Conservation (phyloP, 2,888 invertebrate genomes). For the Baronia brevicornis region DNA sequence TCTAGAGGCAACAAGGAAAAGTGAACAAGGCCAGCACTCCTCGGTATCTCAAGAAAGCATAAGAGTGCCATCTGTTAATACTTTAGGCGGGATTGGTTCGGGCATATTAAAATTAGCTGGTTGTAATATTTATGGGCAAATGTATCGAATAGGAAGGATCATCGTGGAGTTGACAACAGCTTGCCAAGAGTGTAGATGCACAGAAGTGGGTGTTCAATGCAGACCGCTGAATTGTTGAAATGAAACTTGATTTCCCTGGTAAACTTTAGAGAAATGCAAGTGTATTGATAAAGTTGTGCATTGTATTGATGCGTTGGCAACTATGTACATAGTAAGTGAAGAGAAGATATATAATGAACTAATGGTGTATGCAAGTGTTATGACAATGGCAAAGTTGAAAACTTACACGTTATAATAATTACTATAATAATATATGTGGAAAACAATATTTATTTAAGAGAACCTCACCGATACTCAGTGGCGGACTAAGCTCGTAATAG, state of each 20-base stretch:
- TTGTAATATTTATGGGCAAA: constrained; percentile 92
- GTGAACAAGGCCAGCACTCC: constrained; percentile 23
- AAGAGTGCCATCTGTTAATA: constrained; percentile 26
- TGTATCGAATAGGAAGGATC: constrained; percentile 88
- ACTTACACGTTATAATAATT: too few relatives aligned
- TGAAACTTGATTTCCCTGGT: constrained; percentile 21
- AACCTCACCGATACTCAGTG: too few relatives aligned
- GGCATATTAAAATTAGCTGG: constrained; percentile 86
- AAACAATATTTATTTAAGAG: too few relatives aligned
- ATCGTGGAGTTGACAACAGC: constrained; percentile 88
- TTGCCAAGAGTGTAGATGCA: constrained; percentile 90
- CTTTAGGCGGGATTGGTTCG: constrained; percentile 40
- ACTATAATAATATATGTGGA: too few relatives aligned
- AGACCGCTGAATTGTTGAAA: constrained; percentile 76
- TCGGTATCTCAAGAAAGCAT: constrained; percentile 26
- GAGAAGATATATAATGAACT: too few relatives aligned
- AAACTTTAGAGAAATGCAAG: background rate
- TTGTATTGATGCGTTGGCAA: too few relatives aligned
- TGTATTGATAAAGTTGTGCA: too few relatives aligned
- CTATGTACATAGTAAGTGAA: too few relatives aligned
- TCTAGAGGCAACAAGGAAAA: constrained; percentile 27
- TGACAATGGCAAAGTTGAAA: too few relatives aligned
- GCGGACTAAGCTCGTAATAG: too few relatives aligned
- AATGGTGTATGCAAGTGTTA: too few relatives aligned
- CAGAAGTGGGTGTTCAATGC: constrained; percentile 90